Base-by-base conservation (phyloP, 1,140 invertebrate genomes). In the Periplaneta americana region DNA sequence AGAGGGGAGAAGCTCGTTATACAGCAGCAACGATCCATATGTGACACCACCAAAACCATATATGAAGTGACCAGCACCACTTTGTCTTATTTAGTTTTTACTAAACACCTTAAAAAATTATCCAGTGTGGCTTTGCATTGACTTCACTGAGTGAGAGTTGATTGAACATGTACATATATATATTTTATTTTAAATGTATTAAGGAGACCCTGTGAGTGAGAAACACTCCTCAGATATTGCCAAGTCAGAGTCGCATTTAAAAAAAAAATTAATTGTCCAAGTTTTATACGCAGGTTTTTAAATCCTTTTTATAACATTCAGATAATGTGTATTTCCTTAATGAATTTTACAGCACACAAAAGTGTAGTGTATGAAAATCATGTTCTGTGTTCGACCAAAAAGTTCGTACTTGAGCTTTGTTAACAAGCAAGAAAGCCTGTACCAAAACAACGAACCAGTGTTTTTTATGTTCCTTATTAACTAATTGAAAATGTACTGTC, bases 11-110 rank as follows among this genome's bases (percentile, higher is more conserved):
- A 87, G 95, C 96, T 17, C 93, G 96, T 84, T 98, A 98, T 88
- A 98, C 96, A 35, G 96, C 96, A 28, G 96, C 96, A 75, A 96
- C 96, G 75, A 97, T 98, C 88, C 96, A 98, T 88, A 97, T 97
- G 96, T 97, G 89, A 92, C 48, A 13, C 15, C 39, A 18, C 28
- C 18, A n/a, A n/a, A n/a, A n/a, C n/a, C n/a, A n/a, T n/a, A n/a
- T n/a, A n/a, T n/a, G n/a, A n/a, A n/a, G n/a, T n/a, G n/a, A n/a
- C n/a, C n/a, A n/a, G n/a, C n/a, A n/a, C n/a, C n/a, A n/a, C n/a
- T n/a, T n/a, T n/a, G n/a, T n/a, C n/a, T n/a, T n/a, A n/a, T n/a
- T n/a, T n/a, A n/a, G n/a, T n/a, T n/a, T n/a, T n/a, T n/a, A n/a
- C n/a, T n/a, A n/a, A n/a, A n/a, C n/a, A n/a, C n/a, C n/a, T n/a